Evolutionary conservation across 2,888 invertebrate species (phyloP).

Genomic region (Reticulitermes lucifugus): DNA sequence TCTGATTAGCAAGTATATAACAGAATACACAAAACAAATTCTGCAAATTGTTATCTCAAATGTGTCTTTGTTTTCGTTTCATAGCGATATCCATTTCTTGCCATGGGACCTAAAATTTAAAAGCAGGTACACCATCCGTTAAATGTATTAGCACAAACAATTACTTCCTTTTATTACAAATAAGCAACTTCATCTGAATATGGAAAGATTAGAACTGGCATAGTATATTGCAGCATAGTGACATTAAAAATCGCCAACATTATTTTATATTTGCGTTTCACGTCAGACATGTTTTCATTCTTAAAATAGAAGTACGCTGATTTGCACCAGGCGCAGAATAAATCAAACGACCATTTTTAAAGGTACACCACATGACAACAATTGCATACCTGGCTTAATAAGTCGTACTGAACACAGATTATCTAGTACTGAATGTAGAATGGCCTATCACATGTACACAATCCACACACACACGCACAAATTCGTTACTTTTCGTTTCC

Average conservation of each 20-base stretch:
- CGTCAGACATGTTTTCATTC: conserved; percentile 51
- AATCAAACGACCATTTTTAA: background rate
- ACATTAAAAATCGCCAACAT: background rate
- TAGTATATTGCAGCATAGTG: background rate
- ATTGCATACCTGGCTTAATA: background rate
- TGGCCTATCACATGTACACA: background rate
- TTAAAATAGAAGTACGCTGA: conserved; percentile 45
- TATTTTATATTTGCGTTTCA: conserved; percentile 36
- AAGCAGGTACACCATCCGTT: background rate
- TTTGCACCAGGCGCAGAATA: background rate
- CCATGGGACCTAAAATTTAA: conserved; percentile 20
- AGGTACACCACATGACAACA: background rate
- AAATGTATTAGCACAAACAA: background rate
- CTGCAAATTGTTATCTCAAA: conserved; percentile 1
- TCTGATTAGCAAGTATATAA: background rate
- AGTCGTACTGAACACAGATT: background rate
- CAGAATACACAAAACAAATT: background rate
- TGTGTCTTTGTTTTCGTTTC: conserved; percentile 11
- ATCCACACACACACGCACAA: background rate
- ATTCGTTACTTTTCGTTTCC: background rate
- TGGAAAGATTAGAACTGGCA: background rate
- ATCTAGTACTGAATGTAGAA: background rate
- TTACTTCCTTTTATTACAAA: background rate
- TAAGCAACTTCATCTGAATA: background rate
- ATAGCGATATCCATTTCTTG: background rate